Base-by-base conservation (phyloP, 2,797 vertebrate species). In the Anas bahamensis region DNA sequence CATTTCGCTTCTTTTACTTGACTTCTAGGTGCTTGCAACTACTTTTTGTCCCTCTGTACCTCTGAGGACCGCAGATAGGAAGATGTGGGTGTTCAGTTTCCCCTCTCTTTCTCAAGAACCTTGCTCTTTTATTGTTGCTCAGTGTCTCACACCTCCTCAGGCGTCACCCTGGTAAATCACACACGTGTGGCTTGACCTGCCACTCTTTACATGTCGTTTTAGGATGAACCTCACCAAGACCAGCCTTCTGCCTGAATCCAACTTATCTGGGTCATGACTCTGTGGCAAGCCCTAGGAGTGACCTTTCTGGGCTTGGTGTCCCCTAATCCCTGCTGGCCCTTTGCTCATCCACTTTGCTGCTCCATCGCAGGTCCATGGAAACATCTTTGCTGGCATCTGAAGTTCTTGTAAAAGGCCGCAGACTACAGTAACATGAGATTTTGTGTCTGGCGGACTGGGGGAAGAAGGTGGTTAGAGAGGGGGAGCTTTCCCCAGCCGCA, bases 261-360 rank as follows among this genome's bases (percentile, higher is more conserved):
- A 29, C n/a, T 75, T 61, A 48, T 16, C 66, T 31, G 71, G 4
- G 7, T 24, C 64, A 13, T 46, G 85, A 4, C 29, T 74, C 28
- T 59, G 48, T 50, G 48, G 37, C 5, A 4, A 71, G 46, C 29
- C 37, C 33, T 37, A 1, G 6, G 59, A 26, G 60, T 35, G 75
- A 15, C 46, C 23, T 21, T 21, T 2, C 35, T 70, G 64, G 6
- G 13, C 59, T 68, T 66, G 70, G 23, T 55, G 46, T 37, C 11
- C 22, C 15, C 16, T 31, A 35, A 33, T 19, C 4, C 1, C 1
- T 2, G 1, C 26, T 56, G 37, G 7, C 23, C 15, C 3, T 19
- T 70, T 0, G 0, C n/a, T 71, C 4, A 1, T 39, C 22, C 37
- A 19, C n/a, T 46, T 64, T 2, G 2, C 39, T 22, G 11, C 17